A percentile compares a stretch with the other conserved stretches of the same genome.
Conservation (phyloP, 2,113 vertebrate genomes). For the Actenoides hombroni region DNA sequence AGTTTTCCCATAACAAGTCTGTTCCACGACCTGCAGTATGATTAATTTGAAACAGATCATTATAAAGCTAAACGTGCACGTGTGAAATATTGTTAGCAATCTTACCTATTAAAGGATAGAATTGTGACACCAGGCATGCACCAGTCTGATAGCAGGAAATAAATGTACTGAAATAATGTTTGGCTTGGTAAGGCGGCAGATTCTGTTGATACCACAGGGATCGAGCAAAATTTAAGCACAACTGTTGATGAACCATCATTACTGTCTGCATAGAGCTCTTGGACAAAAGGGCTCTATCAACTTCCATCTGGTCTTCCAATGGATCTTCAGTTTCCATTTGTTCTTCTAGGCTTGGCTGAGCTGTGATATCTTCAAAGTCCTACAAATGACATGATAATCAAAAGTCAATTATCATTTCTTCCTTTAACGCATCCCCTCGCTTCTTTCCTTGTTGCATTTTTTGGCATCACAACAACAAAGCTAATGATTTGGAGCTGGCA, state of each 20-base stretch:
- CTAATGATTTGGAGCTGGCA: not conserved
- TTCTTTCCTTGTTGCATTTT: not conserved
- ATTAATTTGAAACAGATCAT: not conserved
- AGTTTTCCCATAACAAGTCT: not conserved
- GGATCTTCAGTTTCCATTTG: constrained; percentile 66
- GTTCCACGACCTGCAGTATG: not conserved
- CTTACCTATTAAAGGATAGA: constrained; percentile 91
- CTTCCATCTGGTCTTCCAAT: constrained; percentile 45
- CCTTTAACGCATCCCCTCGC: not conserved
- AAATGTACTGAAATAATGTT: constrained; percentile 84
- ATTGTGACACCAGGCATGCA: constrained; percentile 82
- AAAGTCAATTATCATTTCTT: not conserved
- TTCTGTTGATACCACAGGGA: constrained; percentile 88
- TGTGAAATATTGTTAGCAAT: not conserved
- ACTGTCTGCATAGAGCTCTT: constrained; percentile 80
- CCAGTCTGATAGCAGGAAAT: constrained; percentile 93
- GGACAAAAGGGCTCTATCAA: constrained; percentile 70
- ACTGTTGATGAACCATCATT: constrained; percentile 83
- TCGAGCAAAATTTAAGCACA: constrained; percentile 83
- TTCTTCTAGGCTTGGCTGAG: constrained; percentile 82
- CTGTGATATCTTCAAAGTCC: constrained; percentile 92
- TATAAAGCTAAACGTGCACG: not conserved
- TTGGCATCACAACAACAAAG: rapidly evolving
- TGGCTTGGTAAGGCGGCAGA: constrained; percentile 68
- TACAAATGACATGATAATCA: constrained; percentile 38